Conservation (phyloP, 2,888 invertebrate genomes). For the Eubasilissa splendida region DNA sequence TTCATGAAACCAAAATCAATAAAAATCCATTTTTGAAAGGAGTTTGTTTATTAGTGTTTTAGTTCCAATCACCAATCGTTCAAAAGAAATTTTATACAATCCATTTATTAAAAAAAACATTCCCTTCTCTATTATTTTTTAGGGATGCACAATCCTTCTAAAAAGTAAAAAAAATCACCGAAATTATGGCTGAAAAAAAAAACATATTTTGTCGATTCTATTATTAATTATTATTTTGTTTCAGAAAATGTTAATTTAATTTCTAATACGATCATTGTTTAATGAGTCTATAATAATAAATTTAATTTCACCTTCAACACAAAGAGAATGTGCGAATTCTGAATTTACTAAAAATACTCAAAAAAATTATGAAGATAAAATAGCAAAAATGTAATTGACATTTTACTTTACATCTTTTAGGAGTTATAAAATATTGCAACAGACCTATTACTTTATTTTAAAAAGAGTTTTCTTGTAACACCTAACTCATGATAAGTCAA, state of each 20-base stretch:
- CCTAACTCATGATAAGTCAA: no score
- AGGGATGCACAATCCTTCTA: conserved; percentile 55
- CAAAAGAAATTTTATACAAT: conserved; percentile 27
- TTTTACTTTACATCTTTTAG: not conserved
- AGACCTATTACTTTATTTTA: no score
- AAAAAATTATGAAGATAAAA: not conserved
- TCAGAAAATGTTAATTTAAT: no score
- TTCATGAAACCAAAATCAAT: not conserved
- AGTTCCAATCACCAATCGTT: conserved; percentile 38
- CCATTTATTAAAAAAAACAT: not conserved
- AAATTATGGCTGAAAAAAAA: not conserved
- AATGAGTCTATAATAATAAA: no score
- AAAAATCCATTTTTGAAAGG: not conserved
- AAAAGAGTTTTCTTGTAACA: no score
- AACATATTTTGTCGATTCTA: not conserved
- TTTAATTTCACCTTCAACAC: no score
- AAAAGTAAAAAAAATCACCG: not conserved
- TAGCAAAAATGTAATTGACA: not conserved
- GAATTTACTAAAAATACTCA: not conserved
- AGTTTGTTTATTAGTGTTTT: conserved; percentile 26
- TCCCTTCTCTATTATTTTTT: conserved; percentile 4
- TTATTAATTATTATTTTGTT: not conserved
- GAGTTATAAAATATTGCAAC: no score
- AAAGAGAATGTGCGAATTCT: not conserved
- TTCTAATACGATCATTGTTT: no score